Percentiles rank a stretch among this genome's conserved stretches.
Conservation (phyloP, 2,113 vertebrate genomes). For the Rattus rattus region DNA sequence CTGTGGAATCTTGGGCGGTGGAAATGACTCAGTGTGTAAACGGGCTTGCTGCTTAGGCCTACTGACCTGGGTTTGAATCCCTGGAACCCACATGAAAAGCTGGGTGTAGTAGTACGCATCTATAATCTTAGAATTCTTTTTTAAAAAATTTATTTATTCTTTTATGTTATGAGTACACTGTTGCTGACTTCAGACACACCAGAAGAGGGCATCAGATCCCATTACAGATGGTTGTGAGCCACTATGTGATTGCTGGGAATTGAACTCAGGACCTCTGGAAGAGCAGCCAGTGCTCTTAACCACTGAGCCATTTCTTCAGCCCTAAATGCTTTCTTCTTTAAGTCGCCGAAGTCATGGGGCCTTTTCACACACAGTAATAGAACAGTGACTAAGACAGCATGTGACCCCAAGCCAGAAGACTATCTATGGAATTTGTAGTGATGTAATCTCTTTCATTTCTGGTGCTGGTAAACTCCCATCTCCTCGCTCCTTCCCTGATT, state of each 20-base stretch:
- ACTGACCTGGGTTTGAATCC: not conserved
- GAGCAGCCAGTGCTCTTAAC: not conserved
- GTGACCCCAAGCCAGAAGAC: not conserved
- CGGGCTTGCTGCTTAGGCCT: not conserved
- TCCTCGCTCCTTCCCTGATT: not conserved
- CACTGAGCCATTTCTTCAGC: no score
- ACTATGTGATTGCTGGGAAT: not conserved
- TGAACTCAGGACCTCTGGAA: not conserved
- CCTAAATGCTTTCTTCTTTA: not conserved
- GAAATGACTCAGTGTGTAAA: not conserved
- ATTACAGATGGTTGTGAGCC: no score
- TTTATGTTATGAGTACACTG: no score
- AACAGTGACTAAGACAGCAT: not conserved
- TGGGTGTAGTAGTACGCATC: no score
- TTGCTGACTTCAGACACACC: no score
- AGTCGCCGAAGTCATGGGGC: not conserved
- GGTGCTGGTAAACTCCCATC: not conserved
- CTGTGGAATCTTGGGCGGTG: not conserved
- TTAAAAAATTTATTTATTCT: no score
- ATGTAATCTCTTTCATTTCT: slow-evolving; percentile 3
- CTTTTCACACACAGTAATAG: not conserved
- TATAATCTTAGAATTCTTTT: not conserved
- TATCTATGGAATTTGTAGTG: not conserved
- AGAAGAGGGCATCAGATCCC: not conserved
- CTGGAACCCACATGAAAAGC: not conserved